Evolutionary conservation across 2,888 invertebrate genomes (phyloP).

Genomic region (Homarus gammarus): DNA sequence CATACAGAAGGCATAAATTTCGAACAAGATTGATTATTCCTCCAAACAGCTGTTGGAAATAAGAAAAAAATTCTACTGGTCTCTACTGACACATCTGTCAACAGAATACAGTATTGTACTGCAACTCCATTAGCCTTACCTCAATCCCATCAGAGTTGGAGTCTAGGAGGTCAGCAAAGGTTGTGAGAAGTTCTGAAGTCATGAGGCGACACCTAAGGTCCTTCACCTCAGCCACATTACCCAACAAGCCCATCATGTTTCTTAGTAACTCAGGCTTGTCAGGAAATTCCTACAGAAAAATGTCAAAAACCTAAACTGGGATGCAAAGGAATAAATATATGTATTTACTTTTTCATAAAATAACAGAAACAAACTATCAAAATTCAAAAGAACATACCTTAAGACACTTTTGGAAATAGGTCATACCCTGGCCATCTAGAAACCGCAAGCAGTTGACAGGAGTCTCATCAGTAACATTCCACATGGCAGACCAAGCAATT

Average conservation of each 20-base stretch:
- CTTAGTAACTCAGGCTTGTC: constrained; percentile 93
- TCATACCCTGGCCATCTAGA: constrained; percentile 92
- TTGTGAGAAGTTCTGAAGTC: constrained; percentile 82
- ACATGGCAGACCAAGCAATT: constrained; percentile 96
- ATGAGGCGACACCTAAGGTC: constrained; percentile 89
- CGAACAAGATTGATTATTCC: too few relatives aligned
- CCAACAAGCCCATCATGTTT: constrained; percentile 98
- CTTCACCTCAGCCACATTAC: constrained; percentile 97
- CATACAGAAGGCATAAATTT: too few relatives aligned
- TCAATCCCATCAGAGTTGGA: constrained; percentile 96
- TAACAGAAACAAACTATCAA: not conserved
- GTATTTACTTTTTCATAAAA: not conserved
- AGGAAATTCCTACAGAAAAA: constrained; percentile 86
- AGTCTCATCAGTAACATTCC: constrained; percentile 98
- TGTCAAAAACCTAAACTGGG: not conserved
- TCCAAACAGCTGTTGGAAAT: too few relatives aligned
- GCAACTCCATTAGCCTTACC: constrained; percentile 81
- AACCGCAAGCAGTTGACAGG: constrained; percentile 95
- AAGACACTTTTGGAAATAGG: constrained; percentile 92
- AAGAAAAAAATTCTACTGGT: too few relatives aligned
- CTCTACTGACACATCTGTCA: too few relatives aligned
- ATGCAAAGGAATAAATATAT: not conserved
- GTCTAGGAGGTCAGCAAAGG: constrained; percentile 90
- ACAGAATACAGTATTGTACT: not conserved
- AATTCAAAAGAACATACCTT: constrained; percentile 81